phyloP scores from a whole-genome alignment of 2,113 vertebrate genomes.

The Arenaria interpres region DNA sequence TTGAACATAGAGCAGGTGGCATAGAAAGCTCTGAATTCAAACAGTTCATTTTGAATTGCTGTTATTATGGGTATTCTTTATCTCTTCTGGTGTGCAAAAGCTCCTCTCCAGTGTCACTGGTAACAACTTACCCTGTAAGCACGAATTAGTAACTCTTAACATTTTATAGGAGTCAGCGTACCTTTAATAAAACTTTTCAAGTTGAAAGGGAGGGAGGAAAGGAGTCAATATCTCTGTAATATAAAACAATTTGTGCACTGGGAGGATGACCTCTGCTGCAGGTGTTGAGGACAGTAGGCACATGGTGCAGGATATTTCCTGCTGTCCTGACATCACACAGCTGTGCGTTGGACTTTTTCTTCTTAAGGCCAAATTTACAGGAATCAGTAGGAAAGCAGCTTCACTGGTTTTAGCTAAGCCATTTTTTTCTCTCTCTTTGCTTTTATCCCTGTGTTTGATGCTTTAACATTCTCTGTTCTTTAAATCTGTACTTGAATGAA shows the following conservation, averaged over 20 bases:
- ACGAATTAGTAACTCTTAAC: background rate
- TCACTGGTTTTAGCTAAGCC: background rate
- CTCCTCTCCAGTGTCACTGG: background rate
- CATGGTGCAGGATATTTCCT: background rate
- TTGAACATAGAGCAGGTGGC: background rate
- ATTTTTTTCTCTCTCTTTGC: background rate
- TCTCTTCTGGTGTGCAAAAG: background rate
- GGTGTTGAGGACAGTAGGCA: background rate
- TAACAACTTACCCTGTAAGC: background rate
- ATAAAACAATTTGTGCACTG: background rate
- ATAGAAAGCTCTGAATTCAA: background rate
- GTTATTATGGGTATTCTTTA: background rate
- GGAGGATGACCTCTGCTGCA: background rate
- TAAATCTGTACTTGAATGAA: background rate
- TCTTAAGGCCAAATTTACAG: background rate
- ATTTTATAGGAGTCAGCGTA: background rate
- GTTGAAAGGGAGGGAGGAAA: background rate
- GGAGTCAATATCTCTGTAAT: background rate
- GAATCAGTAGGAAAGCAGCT: conserved; percentile 4
- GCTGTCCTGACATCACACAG: background rate
- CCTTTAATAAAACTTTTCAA: background rate
- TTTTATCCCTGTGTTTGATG: conserved; percentile 24
- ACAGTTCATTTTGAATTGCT: background rate
- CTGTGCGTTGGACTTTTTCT: background rate
- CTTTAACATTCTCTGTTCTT: conserved; percentile 1